Percentiles rank a stretch among this genome's conserved stretches.
Evolutionary conservation across 2,113 vertebrate genomes (phyloP).

Genomic region (Anguilla japonica): DNA sequence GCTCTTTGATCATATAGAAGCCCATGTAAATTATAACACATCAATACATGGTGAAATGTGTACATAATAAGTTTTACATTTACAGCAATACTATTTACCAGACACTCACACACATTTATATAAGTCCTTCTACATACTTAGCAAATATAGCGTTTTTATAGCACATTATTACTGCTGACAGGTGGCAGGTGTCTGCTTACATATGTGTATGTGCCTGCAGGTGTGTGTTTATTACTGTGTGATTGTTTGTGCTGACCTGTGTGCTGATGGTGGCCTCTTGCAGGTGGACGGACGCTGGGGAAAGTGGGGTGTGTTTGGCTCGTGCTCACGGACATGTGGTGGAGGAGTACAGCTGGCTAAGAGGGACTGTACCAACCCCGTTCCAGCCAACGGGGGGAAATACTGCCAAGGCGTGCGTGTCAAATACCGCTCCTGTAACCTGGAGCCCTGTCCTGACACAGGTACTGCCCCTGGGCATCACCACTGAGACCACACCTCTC

Average conservation of each 20-base stretch:
- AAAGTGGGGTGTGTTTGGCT: constrained; percentile 84
- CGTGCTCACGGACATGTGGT: constrained; percentile 86
- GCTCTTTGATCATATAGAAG: no score
- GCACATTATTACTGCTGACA: no score
- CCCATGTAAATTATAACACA: no score
- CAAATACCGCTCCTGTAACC: constrained; percentile 92
- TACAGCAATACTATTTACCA: no score
- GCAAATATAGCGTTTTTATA: no score
- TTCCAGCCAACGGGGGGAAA: constrained; percentile 86
- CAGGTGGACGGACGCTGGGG: constrained; percentile 96
- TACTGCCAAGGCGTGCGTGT: constrained; percentile 92
- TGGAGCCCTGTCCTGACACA: constrained; percentile 80
- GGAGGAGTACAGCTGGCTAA: constrained; percentile 89
- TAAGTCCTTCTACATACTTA: no score
- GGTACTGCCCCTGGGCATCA: constrained; percentile 61
- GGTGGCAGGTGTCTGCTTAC: no score
- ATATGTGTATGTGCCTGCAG: no score
- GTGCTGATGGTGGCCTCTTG: constrained; percentile 13
- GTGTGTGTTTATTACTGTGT: no score
- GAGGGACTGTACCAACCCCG: constrained; percentile 82
- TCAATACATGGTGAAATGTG: no score
- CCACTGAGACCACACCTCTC: background rate
- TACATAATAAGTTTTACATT: no score
- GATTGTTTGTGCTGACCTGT: background rate
- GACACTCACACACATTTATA: no score